These are phyloP conservation scores for Zonotrichia albicollis DNA, from an alignment of 2,797 vertebrate species.

Conservation along the genomic window DNA sequence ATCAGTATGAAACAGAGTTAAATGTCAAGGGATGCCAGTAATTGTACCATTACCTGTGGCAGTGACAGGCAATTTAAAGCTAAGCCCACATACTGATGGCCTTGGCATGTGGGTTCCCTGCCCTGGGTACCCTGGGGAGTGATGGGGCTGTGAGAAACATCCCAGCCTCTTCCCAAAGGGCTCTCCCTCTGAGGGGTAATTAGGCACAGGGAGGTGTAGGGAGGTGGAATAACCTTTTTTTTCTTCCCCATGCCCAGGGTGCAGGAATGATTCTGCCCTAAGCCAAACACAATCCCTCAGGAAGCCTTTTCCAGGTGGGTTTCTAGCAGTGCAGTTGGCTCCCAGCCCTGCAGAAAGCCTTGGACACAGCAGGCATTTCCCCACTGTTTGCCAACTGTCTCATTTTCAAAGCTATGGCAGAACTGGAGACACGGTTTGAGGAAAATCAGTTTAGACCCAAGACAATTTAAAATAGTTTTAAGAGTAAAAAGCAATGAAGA, in stretches of 20 bases:
- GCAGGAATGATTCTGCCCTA: not conserved
- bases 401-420: not conserved
- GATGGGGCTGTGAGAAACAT: not conserved
- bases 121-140: not conserved
- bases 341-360: not conserved
- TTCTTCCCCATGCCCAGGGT: fast-evolving
- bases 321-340: not conserved
- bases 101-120: not conserved
- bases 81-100: not conserved
- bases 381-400: not conserved
- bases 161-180: not conserved
- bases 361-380: not conserved
- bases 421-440: not conserved
- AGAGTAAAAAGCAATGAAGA: not conserved
- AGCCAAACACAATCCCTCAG: not conserved
- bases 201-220: not conserved
- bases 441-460: conserved; percentile 16
- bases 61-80: not conserved
- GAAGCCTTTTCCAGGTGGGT: not conserved
- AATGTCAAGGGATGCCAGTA: not conserved
- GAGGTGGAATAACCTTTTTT: not conserved
- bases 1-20: not conserved
- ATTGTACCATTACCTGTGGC: not conserved
- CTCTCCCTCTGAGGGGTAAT: not conserved
- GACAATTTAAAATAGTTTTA: conserved; percentile 20